phyloP scores from a whole-genome alignment of 2,113 vertebrate species.

The Boulengeromyrus knoepffleri region DNA sequence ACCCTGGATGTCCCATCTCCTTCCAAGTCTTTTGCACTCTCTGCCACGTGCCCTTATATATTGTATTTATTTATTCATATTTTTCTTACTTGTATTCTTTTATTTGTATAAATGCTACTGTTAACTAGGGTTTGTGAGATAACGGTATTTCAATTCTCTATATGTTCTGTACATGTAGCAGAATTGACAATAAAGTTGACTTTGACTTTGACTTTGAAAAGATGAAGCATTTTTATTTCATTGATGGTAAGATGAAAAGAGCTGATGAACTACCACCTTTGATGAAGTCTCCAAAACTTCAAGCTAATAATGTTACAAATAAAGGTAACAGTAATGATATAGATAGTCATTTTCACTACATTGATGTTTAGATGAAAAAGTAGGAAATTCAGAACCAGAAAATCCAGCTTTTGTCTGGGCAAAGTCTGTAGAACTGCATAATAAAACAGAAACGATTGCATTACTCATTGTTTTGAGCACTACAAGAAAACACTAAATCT shows the following conservation, averaged over 20 bases:
- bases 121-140: too few relatives aligned
- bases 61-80: too few relatives aligned
- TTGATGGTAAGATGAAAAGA: not conserved
- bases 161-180: too few relatives aligned
- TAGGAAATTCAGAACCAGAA: not conserved
- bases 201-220: too few relatives aligned
- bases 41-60: too few relatives aligned
- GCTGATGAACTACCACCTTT: not conserved
- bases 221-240: not conserved
- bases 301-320: not conserved
- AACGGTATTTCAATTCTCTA: too few relatives aligned
- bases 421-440: not conserved
- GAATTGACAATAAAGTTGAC: too few relatives aligned
- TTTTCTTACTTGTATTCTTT: too few relatives aligned
- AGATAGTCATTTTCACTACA: not conserved
- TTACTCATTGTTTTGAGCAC: not conserved
- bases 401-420: not conserved
- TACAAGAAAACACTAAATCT: not conserved
- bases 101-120: too few relatives aligned
- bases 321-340: not conserved
- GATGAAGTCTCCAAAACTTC: not conserved
- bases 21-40: not conserved
- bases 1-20: not conserved
- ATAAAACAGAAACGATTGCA: not conserved
- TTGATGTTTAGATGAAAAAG: not conserved